Conservation (phyloP, 2,888 invertebrate genomes). For the Caenorhabditis drosophilae region DNA sequence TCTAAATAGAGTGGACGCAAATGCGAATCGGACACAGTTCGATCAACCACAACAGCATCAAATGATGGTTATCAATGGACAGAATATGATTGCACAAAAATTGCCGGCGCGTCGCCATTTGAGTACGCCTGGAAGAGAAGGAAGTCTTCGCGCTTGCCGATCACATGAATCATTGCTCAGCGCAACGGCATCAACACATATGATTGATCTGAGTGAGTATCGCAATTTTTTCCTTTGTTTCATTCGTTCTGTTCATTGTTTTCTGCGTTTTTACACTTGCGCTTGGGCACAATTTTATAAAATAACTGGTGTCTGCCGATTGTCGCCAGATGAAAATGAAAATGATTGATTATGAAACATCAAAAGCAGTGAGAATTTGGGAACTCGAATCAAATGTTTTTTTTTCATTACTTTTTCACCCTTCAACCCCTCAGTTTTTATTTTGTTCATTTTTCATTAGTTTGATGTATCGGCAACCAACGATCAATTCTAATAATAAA, state of each 20-base stretch:
- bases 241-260: constrained; percentile 1
- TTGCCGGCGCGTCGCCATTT: constrained; percentile 35
- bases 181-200: constrained; percentile 62
- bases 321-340: no score
- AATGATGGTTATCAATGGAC: constrained; percentile 29
- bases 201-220: constrained; percentile 64
- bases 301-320: no score
- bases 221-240: no score
- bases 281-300: no score
- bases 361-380: background rate
- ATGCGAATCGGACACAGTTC: constrained; percentile 7
- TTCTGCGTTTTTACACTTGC: background rate
- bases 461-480: no score
- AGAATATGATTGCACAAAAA: constrained; percentile 25
- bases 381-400: no score
- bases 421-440: no score
- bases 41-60: background rate
- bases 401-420: no score
- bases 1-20: constrained; percentile 41
- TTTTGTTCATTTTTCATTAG: no score
- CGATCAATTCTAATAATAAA: no score
- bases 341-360: background rate
- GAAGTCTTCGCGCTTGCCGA: constrained; percentile 52
- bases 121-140: constrained; percentile 36
- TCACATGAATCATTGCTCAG: constrained; percentile 67